Base-by-base conservation (phyloP, 2,797 vertebrate genomes). In the Sebastiscus tertius region DNA sequence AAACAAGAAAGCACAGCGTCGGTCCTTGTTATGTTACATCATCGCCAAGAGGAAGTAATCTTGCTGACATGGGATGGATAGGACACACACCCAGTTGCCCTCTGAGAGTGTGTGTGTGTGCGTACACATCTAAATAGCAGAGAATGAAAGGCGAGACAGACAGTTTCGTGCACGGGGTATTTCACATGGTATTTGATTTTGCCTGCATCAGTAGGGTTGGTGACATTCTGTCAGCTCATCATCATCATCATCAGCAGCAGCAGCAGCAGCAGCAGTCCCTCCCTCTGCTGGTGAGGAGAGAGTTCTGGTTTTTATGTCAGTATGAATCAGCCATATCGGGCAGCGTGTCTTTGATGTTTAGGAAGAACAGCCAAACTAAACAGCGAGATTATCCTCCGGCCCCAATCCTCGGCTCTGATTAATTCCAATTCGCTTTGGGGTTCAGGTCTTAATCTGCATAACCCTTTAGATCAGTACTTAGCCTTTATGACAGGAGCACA, bases 321-420 rank as follows among this genome's bases (percentile, higher is more conserved):
- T 69, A 27, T 63, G 81, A 89, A 79, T 79, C 29, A 55, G 62
- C 84, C 81, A 84, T 79, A 88, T 26, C 58, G 62, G 77, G 72
- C 83, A 61, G 71, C 42, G 39, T 24, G 64, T 77, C 86, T 92
- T 92, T 90, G 88, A 93, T 92, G 84, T 91, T 86, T 55, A 81
- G 42, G 72, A 84, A 12, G 65, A 87, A 70, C 79, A 75, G 84
- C 65, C 75, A 87, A 87, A 87, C 87, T 80, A 52, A 92, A 92
- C 83, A 80, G 84, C 78, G 67, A 89, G 89, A 93, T 93, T 92
- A 92, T 92, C 79, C 88, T 71, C 39, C 12, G 4, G 65, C 87
- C 88, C 69, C 87, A 90, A 88, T 89, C 85, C 85, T 60, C 74
- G 52, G 67, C 81, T 83, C 77, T 77, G 85, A 84, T 88, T 83